Evolutionary conservation across 2,888 invertebrate species (phyloP).

Genomic region (Catocala sponsa): DNA sequence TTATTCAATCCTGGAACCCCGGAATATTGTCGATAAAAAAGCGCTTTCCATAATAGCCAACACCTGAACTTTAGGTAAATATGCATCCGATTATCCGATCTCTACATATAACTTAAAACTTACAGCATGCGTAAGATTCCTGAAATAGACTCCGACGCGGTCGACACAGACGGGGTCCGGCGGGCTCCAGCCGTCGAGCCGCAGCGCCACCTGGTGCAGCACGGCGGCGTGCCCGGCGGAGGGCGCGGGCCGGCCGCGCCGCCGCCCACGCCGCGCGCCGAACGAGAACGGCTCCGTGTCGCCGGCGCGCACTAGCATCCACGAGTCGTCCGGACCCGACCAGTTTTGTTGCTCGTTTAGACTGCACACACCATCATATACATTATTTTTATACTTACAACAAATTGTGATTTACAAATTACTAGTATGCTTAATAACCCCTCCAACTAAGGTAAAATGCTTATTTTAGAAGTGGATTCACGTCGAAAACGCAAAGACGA

Average conservation of each 20-base stretch:
- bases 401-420: too few relatives aligned
- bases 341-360: slow-evolving; percentile 60
- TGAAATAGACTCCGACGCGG: slow-evolving; percentile 97
- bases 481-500: too few relatives aligned
- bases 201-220: slow-evolving; percentile 95
- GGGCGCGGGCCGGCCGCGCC: slow-evolving; percentile 67
- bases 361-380: slow-evolving; percentile 45
- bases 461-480: too few relatives aligned
- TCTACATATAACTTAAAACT: neutral
- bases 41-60: too few relatives aligned
- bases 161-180: slow-evolving; percentile 97
- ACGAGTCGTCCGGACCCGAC: slow-evolving; percentile 83
- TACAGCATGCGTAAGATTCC: slow-evolving; percentile 83
- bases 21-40: too few relatives aligned
- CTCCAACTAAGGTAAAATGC: too few relatives aligned
- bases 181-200: slow-evolving; percentile 96
- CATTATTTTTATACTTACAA: too few relatives aligned
- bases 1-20: too few relatives aligned
- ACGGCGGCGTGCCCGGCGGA: slow-evolving; percentile 91
- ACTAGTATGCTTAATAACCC: too few relatives aligned
- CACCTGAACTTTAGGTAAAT: too few relatives aligned
- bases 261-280: slow-evolving; percentile 90
- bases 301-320: slow-evolving; percentile 91
- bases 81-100: too few relatives aligned
- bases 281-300: slow-evolving; percentile 96